Conservation (phyloP, 2,113 vertebrate genomes). For the Rhagologus leucostigma region DNA sequence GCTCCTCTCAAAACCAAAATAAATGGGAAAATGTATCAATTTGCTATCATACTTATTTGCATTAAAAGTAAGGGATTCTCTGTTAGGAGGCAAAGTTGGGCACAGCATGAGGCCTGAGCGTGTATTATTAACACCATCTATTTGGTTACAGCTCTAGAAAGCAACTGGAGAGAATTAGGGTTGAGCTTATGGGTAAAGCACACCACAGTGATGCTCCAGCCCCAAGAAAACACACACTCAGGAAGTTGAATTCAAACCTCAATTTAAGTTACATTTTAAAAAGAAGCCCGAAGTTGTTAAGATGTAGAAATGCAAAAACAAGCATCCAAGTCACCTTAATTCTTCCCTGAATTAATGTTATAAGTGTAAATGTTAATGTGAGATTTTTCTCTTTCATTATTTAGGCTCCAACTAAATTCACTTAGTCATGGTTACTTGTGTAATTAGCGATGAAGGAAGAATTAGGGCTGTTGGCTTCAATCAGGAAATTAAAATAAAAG, state of each 20-base stretch:
- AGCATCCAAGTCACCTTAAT: not conserved
- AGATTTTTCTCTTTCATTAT: not conserved
- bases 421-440: not conserved
- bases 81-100: not conserved
- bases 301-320: not conserved
- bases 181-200: not conserved
- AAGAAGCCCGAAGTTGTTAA: not conserved
- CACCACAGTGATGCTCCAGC: not conserved
- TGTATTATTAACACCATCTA: not conserved
- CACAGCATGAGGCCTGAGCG: fast-evolving
- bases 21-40: not conserved
- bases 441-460: not conserved
- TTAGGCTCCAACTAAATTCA: not conserved
- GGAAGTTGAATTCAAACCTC: not conserved
- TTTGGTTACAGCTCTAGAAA: not conserved
- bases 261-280: not conserved
- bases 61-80: not conserved
- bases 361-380: not conserved
- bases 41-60: not conserved
- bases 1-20: not conserved
- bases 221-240: not conserved
- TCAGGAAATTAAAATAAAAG: not conserved
- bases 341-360: not conserved
- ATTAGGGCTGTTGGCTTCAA: not conserved
- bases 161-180: not conserved